Base-by-base conservation (phyloP, 2,113 vertebrate species). In the Jacana jacana region DNA sequence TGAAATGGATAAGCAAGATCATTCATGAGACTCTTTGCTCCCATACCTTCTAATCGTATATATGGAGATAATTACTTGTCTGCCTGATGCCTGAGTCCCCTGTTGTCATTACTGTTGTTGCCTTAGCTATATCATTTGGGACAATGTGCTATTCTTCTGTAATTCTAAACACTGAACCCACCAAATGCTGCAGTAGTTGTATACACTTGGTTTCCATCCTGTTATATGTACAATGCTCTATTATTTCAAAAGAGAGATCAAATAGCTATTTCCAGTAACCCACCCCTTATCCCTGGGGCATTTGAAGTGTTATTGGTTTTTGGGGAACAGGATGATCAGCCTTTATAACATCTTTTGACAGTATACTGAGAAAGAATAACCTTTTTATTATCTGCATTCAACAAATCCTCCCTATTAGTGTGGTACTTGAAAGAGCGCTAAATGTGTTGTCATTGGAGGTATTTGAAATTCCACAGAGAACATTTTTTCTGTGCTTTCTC, bases 321-420 rank as follows among this genome's bases (percentile, higher is more conserved):
- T 76, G 57, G 81, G 16, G 30, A 88, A 77, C 8, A 42, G 6
- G 3, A 79, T 91, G 54, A 84, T 88, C 46, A 81, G 52, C 46
- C 68, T 92, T 95, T 93, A 48, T 89, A 71, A 70, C 13, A 64
- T 65, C 27, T 93, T 80, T 88, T 95, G 94, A 95, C 49, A 94
- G 44, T 31, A 70, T 18, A 75, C 12, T 75, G 46, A 63, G 68
- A 88, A 89, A 89, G 80, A 72, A 91, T 37, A 87, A 61, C 9
- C 6, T 70, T 85, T 95, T 94, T 55, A 81, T 92, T 28, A 68
- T 92, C 83, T 89, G 40, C 27, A 69, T 10, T 48, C 39, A 87
- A 55, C 35, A 87, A 22, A 49, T 82, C 14, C 27, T 92, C 17
- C 30, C 46, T n/a, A 57, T 92, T 91, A 82, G 30, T 66, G 71